A percentile compares a stretch with the other conserved stretches of the same genome.
Conservation (phyloP, 1,140 invertebrate species). For the Bombus superbus region DNA sequence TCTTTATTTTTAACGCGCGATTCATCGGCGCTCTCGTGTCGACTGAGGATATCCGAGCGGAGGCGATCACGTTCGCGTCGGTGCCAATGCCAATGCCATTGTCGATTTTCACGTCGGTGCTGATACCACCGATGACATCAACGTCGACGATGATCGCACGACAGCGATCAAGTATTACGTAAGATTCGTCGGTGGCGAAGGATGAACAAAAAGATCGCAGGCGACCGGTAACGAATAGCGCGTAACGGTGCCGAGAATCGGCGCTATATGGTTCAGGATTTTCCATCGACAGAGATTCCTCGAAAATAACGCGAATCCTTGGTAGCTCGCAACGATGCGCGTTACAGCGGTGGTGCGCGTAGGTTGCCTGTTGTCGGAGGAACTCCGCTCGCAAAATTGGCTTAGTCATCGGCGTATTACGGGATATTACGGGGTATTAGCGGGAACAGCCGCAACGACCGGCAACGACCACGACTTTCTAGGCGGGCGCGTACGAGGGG, state of each 20-base stretch:
- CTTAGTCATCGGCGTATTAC: conserved; percentile 70
- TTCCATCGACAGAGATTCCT: background rate
- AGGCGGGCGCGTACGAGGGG: conserved; percentile 15
- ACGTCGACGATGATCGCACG: too few relatives aligned
- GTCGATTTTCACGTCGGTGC: background rate
- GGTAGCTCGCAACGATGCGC: background rate
- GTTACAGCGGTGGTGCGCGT: background rate
- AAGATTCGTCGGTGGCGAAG: too few relatives aligned
- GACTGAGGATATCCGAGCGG: conserved; percentile 13
- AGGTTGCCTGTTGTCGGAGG: conserved; percentile 19
- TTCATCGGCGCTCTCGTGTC: conserved; percentile 24
- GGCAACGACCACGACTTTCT: conserved; percentile 27
- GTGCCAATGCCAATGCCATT: background rate
- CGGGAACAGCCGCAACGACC: conserved; percentile 38
- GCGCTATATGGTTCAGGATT: background rate
- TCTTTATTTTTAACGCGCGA: conserved; percentile 60
- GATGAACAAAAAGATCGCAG: accelerated
- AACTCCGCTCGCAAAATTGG: conserved; percentile 60
- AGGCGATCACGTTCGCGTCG: background rate
- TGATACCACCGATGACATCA: background rate
- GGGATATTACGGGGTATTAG: conserved; percentile 67
- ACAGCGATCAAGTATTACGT: too few relatives aligned
- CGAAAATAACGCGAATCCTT: background rate
- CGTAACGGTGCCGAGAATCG: too few relatives aligned
- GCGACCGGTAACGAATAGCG: too few relatives aligned